Conservation (phyloP, 2,888 invertebrate species). For the Lithosia quadra region DNA sequence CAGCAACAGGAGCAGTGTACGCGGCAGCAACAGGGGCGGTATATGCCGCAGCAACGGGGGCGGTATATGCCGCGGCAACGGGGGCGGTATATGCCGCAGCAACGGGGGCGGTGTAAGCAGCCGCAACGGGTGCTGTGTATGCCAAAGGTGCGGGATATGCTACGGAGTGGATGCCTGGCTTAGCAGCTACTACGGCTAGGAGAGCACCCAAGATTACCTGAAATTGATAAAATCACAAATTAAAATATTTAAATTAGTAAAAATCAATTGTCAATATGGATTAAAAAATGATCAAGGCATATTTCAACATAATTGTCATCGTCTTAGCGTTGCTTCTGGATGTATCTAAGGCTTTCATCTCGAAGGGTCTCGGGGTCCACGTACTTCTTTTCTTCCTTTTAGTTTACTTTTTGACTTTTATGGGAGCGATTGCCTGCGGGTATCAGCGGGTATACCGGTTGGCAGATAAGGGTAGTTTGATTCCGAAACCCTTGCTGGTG, state of each 20-base stretch:
- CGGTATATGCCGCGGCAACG: constrained; percentile 56
- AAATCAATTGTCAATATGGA: no score
- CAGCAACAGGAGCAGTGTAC: constrained; percentile 56
- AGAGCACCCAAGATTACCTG: constrained; percentile 76
- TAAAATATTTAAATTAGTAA: neutral
- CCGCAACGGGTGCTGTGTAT: constrained; percentile 59
- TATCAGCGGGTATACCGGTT: neutral
- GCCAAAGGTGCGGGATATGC: constrained; percentile 57
- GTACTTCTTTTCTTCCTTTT: no score
- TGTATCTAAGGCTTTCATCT: no score
- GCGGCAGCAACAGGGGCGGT: constrained; percentile 63
- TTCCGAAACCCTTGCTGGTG: neutral
- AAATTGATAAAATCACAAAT: neutral
- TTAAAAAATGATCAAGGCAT: neutral
- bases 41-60: constrained; percentile 47
- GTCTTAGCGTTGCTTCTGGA: neutral
- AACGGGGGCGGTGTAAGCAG: constrained; percentile 62
- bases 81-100: constrained; percentile 62
- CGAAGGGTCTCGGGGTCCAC: no score
- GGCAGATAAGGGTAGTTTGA: neutral
- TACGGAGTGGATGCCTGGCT: constrained; percentile 76
- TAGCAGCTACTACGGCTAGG: constrained; percentile 74
- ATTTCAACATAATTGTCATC: neutral
- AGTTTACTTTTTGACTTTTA: no score
- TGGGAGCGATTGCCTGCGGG: no score